A percentile compares a stretch with the other conserved stretches of the same genome.
Conservation (phyloP, 2,797 vertebrate genomes). For the Myotis myotis region DNA sequence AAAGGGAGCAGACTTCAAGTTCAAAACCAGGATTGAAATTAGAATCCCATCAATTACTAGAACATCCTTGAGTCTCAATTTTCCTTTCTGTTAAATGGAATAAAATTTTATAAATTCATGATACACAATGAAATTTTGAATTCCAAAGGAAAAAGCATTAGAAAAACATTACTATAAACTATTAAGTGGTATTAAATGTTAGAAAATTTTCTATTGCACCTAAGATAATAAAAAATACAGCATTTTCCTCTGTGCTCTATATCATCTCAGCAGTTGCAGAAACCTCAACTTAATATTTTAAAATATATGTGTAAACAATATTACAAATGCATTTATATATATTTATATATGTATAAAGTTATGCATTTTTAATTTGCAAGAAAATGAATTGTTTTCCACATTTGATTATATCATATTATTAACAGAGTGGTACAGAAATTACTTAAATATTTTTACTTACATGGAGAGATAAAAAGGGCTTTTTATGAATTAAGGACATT, state of each 20-base stretch:
- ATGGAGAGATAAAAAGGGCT: background rate
- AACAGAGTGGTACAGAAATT: background rate
- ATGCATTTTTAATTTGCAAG: background rate
- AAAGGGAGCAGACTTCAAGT: background rate
- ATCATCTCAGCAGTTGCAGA: background rate
- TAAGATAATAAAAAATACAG: background rate
- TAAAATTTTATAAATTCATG: background rate
- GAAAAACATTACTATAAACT: background rate
- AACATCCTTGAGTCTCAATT: background rate
- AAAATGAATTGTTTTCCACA: background rate
- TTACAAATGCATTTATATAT: background rate
- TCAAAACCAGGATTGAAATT: slow-evolving; percentile 2
- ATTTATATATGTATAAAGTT: background rate
- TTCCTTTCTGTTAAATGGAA: background rate
- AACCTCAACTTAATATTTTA: background rate
- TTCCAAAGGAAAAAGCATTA: slow-evolving; percentile 23
- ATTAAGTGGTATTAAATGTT: background rate
- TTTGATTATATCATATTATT: slow-evolving; percentile 6
- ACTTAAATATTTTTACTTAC: background rate
- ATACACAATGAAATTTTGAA: background rate
- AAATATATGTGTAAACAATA: background rate
- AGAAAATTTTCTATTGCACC: background rate
- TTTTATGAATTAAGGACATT: background rate
- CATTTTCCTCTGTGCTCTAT: background rate
- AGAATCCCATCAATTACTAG: background rate